Base-by-base conservation (phyloP, 2,113 vertebrate species). In the Pagrus major region DNA sequence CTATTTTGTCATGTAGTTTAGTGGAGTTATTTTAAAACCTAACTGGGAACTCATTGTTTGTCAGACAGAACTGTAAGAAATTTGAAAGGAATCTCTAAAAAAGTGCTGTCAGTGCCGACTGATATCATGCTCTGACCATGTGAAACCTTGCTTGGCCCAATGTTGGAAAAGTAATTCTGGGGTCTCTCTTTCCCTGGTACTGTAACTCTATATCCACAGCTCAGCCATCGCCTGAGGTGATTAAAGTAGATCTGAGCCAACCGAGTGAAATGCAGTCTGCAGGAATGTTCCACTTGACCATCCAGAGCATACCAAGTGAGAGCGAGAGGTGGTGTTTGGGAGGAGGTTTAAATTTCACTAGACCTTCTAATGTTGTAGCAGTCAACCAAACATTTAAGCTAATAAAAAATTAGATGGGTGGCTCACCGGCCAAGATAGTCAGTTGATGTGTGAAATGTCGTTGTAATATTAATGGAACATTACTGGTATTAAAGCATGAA, bases 281-380 rank as follows among this genome's bases (percentile, higher is more conserved):
- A 61, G 87, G 93, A 93, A 93, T 94, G 93, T 95, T 95, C 94
- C 93, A 93, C 91, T 91, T 85, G 90, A 90, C 83, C 86, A 86
- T 94, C 91, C 93, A 93, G 86, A 87, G 91, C 84, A 94, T 93
- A 91, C 89, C 87, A 89, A 93, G 91, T 83, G 80, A 88, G 86
- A 74, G 79, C 23, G 67, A 70, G 86, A 88, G 73, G 76, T 79
- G 61, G 64, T 71, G 79, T 80, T 68, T 51, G 69, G 68, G 59
- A 49, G 65, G 70, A 68, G 86, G 74, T 9, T 89, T 76, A 2
- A 49, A 86, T 92, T 93, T 93, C 88, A 84, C 75, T 6, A 44
- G 83, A 88, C 81, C 83, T 84, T 90, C 85, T 87, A 85, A 86
- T 69, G 75, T 67, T 61, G 77, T 77, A 84, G 68, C 86, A 83